phyloP scores from a whole-genome alignment of 2,888 invertebrate species.

The Polietes domitor region DNA sequence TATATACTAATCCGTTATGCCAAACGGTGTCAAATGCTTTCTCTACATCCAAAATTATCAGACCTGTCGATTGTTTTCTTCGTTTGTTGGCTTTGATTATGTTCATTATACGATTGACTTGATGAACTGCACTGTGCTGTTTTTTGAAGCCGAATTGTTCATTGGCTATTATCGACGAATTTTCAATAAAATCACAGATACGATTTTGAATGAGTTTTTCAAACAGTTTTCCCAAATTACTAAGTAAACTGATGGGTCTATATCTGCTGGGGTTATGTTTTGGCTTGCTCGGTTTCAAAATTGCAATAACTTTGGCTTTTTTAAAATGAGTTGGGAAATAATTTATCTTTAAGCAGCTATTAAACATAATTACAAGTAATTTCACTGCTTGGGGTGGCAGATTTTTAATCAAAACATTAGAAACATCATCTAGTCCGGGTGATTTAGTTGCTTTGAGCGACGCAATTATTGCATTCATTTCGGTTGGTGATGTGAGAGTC shows the following conservation, averaged over 20 bases:
- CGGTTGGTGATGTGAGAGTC: neutral
- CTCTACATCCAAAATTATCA: conserved; percentile 46
- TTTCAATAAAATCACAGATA: too few relatives aligned
- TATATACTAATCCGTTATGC: too few relatives aligned
- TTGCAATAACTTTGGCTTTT: conserved; percentile 30
- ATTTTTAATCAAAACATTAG: too few relatives aligned
- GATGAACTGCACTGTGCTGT: too few relatives aligned
- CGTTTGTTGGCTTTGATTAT: conserved; percentile 11
- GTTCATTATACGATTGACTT: conserved; percentile 36
- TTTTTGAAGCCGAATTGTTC: too few relatives aligned
- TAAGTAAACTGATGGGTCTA: conserved; percentile 36
- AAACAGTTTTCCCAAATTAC: conserved; percentile 35
- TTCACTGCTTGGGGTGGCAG: too few relatives aligned
- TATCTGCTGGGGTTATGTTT: conserved; percentile 23
- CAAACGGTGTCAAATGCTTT: conserved; percentile 54
- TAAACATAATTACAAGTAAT: too few relatives aligned
- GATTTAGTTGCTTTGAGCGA: conserved; percentile 16
- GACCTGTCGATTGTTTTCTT: conserved; percentile 24
- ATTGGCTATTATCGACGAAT: conserved; percentile 10
- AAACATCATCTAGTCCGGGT: too few relatives aligned
- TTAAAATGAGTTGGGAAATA: neutral
- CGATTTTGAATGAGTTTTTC: conserved; percentile 29
- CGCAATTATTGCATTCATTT: neutral
- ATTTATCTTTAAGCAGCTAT: too few relatives aligned
- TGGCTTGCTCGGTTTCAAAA: conserved; percentile 31